Base-by-base conservation (phyloP, 2,113 vertebrate genomes). In the Onychostruthus taczanowskii region DNA sequence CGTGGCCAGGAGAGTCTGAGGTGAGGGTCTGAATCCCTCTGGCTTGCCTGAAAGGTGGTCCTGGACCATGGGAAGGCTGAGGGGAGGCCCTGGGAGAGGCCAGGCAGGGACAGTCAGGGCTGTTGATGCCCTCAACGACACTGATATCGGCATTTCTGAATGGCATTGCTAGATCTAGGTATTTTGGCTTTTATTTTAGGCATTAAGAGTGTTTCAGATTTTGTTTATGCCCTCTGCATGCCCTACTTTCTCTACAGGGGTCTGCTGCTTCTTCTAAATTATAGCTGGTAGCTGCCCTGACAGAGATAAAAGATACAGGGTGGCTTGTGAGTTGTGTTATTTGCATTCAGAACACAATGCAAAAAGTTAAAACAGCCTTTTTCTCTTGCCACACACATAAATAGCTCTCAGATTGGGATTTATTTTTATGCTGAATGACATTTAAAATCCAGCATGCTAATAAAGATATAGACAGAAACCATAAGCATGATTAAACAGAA, bases 1-100 rank as follows among this genome's bases (percentile, higher is more conserved):
- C 6, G 1, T 1, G 11, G 35, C 10, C 8, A 2, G 14, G 7
- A 58, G 28, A 49, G 13, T 39, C 27, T 7, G 1, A 21, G 37
- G 9, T 62, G 21, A 64, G 68, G 26, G 23, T 31, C 39, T 67
- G 27, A 87, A 10, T 9, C 23, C 6, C 7, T 27, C 13, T 9
- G 9, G 7, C 13, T 67, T 23, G 30, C 12, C 35, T 86, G 89
- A 67, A 82, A 13, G 8, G 22, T 17, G 13, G 37, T 74, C 7
- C 56, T 78, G 61, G 41, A 30, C 10, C n/a, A 27, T 2, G 18
- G 46, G 12, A 31, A 78, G 9, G 22, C 5, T 53, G 24, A 35
- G 23, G 16, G 4, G 4, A 81, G 13, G 9, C 7, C 13, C 35
- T 18, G 22, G 11, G 10, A 13, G 11, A 64, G 50, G 28, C 8